phyloP scores from a whole-genome alignment of 2,113 vertebrate genomes.

The Cichladusa arquata region DNA sequence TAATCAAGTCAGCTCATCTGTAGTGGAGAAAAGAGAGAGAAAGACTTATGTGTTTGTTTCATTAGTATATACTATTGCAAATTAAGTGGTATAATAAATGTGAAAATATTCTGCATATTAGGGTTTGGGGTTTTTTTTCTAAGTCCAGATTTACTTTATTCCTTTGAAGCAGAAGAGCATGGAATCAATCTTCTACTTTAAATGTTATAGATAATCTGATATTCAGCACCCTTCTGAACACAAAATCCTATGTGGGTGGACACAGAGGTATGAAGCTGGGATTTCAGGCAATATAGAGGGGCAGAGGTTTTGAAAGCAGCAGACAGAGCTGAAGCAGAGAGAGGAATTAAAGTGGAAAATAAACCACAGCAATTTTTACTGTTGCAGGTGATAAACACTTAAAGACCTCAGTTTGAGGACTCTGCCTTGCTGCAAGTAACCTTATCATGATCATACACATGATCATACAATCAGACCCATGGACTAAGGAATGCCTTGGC shows the following conservation, averaged over 20 bases:
- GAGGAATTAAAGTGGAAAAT: background rate
- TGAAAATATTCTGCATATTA: background rate
- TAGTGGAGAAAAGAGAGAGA: background rate
- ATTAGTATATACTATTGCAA: background rate
- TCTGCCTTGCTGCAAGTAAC: background rate
- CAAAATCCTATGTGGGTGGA: background rate
- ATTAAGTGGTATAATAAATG: background rate
- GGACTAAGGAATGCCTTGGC: background rate
- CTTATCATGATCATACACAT: background rate
- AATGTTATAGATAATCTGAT: background rate
- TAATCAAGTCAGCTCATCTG: background rate
- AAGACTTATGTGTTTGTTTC: background rate
- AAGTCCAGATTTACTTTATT: background rate
- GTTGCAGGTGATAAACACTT: background rate
- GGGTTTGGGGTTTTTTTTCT: background rate
- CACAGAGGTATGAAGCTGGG: background rate
- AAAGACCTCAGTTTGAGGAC: background rate
- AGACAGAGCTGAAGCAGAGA: background rate
- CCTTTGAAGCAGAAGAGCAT: background rate
- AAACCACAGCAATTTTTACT: background rate
- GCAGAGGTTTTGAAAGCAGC: background rate
- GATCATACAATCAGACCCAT: background rate
- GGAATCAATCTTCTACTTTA: background rate
- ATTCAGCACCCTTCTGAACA: background rate
- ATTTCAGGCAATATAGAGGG: background rate